Percentiles rank a stretch among this genome's conserved stretches.
phyloP scores from a whole-genome alignment of 2,888 invertebrate genomes.

The Drosophila koepferae region DNA sequence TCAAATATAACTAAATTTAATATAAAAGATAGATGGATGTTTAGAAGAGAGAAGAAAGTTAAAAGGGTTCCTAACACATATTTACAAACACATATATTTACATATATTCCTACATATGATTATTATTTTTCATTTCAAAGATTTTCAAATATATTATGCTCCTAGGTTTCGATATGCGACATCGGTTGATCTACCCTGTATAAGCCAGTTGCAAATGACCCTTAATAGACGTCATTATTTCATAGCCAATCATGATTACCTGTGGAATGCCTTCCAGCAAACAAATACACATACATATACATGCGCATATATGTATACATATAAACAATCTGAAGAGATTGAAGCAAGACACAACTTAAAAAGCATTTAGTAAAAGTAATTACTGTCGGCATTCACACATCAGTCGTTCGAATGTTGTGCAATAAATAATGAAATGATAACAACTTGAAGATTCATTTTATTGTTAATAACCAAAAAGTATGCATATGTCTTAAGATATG shows the following conservation, averaged over 20 bases:
- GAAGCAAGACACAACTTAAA: constrained; percentile 21
- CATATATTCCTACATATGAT: neutral
- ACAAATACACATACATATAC: neutral
- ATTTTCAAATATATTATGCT: neutral
- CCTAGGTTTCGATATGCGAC: neutral
- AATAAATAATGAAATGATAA: constrained; percentile 61
- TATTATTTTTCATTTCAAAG: neutral
- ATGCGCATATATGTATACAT: neutral
- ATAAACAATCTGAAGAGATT: neutral
- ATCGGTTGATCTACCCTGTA: neutral
- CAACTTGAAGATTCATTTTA: constrained; percentile 35
- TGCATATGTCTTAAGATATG: constrained; percentile 4
- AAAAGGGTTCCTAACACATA: neutral
- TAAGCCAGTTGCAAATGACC: constrained; percentile 18
- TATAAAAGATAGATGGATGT: no score
- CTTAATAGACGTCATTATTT: constrained; percentile 36
- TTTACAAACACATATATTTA: neutral
- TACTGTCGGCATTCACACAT: constrained; percentile 57
- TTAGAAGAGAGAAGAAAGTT: neutral
- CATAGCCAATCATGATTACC: constrained; percentile 57
- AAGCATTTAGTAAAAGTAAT: constrained; percentile 65
- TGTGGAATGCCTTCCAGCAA: constrained; percentile 37
- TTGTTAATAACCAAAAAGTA: neutral
- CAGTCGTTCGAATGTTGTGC: constrained; percentile 47
- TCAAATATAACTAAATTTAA: no score